These are phyloP conservation scores for Trinorchestia longiramus DNA, from an alignment of 1,140 invertebrate genomes.

Conservation along the genomic window DNA sequence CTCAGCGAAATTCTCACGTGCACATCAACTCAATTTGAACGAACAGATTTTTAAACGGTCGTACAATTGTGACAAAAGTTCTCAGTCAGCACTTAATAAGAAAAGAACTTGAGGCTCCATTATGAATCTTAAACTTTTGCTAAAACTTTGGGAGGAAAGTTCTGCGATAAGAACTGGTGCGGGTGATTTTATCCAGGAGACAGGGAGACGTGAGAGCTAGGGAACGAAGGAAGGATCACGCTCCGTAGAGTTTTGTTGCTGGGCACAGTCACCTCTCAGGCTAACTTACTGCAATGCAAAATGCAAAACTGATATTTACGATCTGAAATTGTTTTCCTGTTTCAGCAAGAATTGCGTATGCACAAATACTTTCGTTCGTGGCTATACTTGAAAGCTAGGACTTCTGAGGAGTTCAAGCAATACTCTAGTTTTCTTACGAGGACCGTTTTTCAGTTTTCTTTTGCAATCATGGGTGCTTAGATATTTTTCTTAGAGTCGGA, in stretches of 20 bases:
- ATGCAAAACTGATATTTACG: not conserved
- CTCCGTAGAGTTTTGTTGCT: conserved; percentile 35
- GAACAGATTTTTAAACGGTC: not conserved
- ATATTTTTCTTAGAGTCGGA: not conserved
- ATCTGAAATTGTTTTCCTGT: not conserved
- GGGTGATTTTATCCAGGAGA: conserved; percentile 33
- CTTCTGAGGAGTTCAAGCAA: not conserved
- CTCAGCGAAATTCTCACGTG: not conserved
- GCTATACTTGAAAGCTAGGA: not conserved
- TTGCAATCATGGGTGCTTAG: not conserved
- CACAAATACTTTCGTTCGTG: not conserved
- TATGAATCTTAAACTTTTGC: conserved; percentile 38
- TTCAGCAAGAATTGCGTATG: not conserved
- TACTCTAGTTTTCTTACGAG: not conserved
- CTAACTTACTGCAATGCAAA: not conserved
- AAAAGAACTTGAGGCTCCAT: conserved; percentile 42
- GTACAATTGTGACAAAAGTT: not conserved
- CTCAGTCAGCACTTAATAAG: conserved; percentile 31
- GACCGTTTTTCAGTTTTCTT: not conserved
- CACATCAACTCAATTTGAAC: not conserved
- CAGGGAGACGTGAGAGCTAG: not conserved
- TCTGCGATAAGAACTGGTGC: conserved; percentile 24
- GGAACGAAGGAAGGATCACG: not conserved
- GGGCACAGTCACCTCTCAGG: not conserved
- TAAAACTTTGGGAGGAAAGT: conserved; percentile 16